These are phyloP conservation scores for Oikopleura albicans DNA, from an alignment of 23 tunicate genomes.

Conservation along the genomic window DNA sequence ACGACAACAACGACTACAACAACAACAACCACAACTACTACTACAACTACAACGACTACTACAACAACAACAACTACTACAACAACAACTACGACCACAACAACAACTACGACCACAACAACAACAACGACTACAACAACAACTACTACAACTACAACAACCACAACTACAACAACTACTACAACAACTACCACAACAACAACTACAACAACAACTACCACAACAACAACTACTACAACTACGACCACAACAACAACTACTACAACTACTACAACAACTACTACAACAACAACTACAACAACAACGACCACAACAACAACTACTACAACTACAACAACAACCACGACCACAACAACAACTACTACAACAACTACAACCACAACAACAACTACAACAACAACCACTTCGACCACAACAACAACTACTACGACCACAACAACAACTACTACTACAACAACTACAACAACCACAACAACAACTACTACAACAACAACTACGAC, in stretches of 20 bases:
- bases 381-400: background rate
- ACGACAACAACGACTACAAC: background rate
- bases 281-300: background rate
- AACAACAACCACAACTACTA: too few relatives aligned
- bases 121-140: too few relatives aligned
- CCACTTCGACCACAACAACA: background rate
- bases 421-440: conserved; percentile 10
- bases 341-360: background rate
- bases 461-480: background rate
- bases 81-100: too few relatives aligned
- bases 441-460: conserved; percentile 1
- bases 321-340: conserved; percentile 3
- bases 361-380: background rate
- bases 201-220: conserved; percentile 11
- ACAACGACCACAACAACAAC: conserved; percentile 1
- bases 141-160: too few relatives aligned
- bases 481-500: conserved; percentile 7
- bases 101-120: too few relatives aligned
- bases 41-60: too few relatives aligned
- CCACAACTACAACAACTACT: background rate
- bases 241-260: conserved; percentile 9
- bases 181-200: background rate
- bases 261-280: background rate
- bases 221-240: conserved; percentile 5
- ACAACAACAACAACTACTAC: too few relatives aligned